Percentiles rank a stretch among this genome's conserved stretches.
phyloP scores from a whole-genome alignment of 2,888 invertebrate genomes.

The Habroteleia sp. region DNA sequence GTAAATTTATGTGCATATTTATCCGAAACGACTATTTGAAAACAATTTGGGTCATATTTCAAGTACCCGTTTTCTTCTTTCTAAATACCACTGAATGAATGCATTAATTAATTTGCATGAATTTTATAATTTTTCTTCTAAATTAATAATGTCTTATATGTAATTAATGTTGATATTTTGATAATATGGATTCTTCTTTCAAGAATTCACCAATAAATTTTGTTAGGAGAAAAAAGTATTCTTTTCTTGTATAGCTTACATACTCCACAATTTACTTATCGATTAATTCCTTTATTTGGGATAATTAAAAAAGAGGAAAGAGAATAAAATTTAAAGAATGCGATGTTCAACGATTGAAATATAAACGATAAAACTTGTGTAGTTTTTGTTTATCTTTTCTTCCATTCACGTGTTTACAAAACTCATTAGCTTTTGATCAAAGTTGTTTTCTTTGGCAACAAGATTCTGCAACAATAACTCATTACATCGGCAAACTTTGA shows the following conservation, averaged over 20 bases:
- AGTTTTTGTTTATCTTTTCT: slow-evolving; percentile 26
- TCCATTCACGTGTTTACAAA: slow-evolving; percentile 35
- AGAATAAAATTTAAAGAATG: too few relatives aligned
- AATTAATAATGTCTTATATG: too few relatives aligned
- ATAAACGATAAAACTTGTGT: slow-evolving; percentile 22
- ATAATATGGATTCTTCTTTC: too few relatives aligned
- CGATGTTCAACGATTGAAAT: too few relatives aligned
- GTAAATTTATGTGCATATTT: slow-evolving; percentile 28
- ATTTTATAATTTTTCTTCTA: too few relatives aligned
- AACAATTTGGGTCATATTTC: background rate
- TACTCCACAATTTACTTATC: slow-evolving; percentile 1
- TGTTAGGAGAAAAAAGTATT: too few relatives aligned
- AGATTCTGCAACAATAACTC: slow-evolving; percentile 38
- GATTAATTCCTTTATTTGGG: slow-evolving; percentile 11
- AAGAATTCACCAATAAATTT: too few relatives aligned
- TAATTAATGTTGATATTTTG: too few relatives aligned
- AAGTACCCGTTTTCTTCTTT: background rate
- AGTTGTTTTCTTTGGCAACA: slow-evolving; percentile 36
- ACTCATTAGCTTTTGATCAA: slow-evolving; percentile 49
- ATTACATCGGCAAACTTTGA: slow-evolving; percentile 53
- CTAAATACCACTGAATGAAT: too few relatives aligned
- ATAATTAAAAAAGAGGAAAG: background rate
- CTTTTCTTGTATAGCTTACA: too few relatives aligned
- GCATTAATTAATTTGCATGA: too few relatives aligned
- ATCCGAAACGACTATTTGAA: slow-evolving; percentile 10